Evolutionary conservation across 2,888 invertebrate species (phyloP), one percentile per base, ranked within the genome.

Genomic region (Adelphocoris suturalis): DNA sequence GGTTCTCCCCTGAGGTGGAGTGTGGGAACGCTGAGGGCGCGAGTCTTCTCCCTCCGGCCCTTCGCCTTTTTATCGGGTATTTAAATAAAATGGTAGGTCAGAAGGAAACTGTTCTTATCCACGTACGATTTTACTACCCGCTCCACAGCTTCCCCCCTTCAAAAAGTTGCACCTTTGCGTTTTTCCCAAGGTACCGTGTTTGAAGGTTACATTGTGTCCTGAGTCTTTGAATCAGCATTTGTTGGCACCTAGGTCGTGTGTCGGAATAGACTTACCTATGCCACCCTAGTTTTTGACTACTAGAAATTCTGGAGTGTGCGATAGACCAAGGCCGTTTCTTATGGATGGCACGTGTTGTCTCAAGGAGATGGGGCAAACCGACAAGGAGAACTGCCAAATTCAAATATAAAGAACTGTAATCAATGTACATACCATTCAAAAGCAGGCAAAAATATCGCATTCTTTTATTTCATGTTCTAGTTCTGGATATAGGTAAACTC

Each of bases 41-140:
- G 46, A 78, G 78, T 78, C 47, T 76, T 76, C 28, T 19, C 78
- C 28, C 27, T 9, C 76, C 23, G 28, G 11, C 76, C 78, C 46
- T 78, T 78, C 78, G 78, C 11, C 37, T 68, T 78, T 78, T 37
- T 78, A 78, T 47, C 46, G 68, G 46, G 3, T 16, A 78, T 78
- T 78, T 78, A 47, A 78, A 78, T 78, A 78, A 78, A 37, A 78
- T 46, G 78, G 78, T 78, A 78, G 78, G 78, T 68, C 68, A 46
- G 78, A 47, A 78, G 47, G 11, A 78, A 78, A 78, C 78, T 78
- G 47, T 46, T 19, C 78, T 78, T 5, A 78, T 78, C 78, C 47
- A 78, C 46, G 78, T 19, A 68, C 68, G 68, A 23, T 68, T 68
- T 68, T 68, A 23, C 0, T 23, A 27, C 76, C 37, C 13, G 12